Conservation (phyloP, 2,113 vertebrate genomes). For the Zosterops borbonicus region DNA sequence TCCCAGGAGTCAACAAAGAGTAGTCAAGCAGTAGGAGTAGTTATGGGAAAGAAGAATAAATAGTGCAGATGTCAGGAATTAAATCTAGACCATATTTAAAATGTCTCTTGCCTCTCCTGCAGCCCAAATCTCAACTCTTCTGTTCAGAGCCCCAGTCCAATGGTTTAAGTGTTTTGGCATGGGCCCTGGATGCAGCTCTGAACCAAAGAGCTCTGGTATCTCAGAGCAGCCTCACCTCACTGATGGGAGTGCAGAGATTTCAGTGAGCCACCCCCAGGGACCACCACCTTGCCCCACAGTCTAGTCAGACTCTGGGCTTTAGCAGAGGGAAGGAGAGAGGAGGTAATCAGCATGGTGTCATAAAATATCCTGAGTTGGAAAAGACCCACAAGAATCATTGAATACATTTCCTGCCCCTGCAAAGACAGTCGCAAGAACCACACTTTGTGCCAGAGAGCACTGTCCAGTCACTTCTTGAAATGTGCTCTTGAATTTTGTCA, state of each 20-base stretch:
- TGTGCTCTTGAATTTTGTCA: not conserved
- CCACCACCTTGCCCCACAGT: not conserved
- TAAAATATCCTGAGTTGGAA: not conserved
- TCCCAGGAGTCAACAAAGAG: constrained; percentile 13
- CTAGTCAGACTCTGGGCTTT: not conserved
- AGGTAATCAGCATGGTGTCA: too few relatives aligned
- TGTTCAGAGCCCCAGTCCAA: not conserved
- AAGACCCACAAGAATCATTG: not conserved
- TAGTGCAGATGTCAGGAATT: constrained; percentile 19
- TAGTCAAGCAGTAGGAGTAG: not conserved
- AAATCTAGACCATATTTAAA: not conserved
- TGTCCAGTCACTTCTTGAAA: not conserved
- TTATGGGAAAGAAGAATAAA: constrained; percentile 43
- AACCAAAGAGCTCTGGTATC: not conserved
- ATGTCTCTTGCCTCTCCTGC: not conserved
- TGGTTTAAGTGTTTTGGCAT: not conserved
- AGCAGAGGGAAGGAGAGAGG: not conserved
- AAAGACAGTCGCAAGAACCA: not conserved
- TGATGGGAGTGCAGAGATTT: not conserved
- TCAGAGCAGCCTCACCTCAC: not conserved
- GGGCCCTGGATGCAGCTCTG: not conserved
- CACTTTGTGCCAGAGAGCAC: not conserved
- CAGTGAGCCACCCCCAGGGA: not conserved
- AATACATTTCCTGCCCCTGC: not conserved
- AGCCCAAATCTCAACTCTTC: not conserved